Evolutionary conservation across 2,797 vertebrate genomes (phyloP).

Genomic region (Acestrorhynchus altus): DNA sequence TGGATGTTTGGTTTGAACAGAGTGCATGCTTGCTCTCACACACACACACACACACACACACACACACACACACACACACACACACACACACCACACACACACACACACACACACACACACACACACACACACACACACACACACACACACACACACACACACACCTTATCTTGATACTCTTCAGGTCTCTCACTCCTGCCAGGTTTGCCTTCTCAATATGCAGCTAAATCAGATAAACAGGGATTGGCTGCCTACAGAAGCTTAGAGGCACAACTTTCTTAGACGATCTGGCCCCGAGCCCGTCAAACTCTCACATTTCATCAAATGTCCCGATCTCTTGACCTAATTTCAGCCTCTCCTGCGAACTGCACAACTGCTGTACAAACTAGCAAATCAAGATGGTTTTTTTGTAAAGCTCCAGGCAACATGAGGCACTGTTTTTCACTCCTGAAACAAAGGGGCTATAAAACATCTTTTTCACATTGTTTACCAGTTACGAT

Average conservation of each 20-base stretch:
- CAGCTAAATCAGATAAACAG: constrained; percentile 49
- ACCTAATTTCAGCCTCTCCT: constrained; percentile 48
- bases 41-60: not conserved
- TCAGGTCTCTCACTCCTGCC: constrained; percentile 9
- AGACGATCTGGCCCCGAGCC: constrained; percentile 21
- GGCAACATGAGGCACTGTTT: no score
- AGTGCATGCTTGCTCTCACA: not conserved
- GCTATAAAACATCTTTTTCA: no score
- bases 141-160: constrained; percentile 44
- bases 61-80: constrained; percentile 14
- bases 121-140: no score
- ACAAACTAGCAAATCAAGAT: not conserved
- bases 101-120: constrained; percentile 47
- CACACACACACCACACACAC: constrained; percentile 21
- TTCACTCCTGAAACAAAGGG: no score
- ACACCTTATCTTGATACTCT: constrained; percentile 36
- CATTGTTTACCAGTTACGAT: no score
- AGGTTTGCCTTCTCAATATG: constrained; percentile 27
- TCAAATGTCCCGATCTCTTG: constrained; percentile 22
- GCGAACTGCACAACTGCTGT: not conserved
- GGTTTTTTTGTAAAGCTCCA: not conserved
- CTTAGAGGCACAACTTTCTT: constrained; percentile 27
- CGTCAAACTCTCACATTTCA: constrained; percentile 36
- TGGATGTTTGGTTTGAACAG: not conserved
- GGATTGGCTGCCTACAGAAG: constrained; percentile 45